These are phyloP conservation scores for Rhyzopertha dominica DNA, from an alignment of 1,140 invertebrate species.

Conservation along the genomic window DNA sequence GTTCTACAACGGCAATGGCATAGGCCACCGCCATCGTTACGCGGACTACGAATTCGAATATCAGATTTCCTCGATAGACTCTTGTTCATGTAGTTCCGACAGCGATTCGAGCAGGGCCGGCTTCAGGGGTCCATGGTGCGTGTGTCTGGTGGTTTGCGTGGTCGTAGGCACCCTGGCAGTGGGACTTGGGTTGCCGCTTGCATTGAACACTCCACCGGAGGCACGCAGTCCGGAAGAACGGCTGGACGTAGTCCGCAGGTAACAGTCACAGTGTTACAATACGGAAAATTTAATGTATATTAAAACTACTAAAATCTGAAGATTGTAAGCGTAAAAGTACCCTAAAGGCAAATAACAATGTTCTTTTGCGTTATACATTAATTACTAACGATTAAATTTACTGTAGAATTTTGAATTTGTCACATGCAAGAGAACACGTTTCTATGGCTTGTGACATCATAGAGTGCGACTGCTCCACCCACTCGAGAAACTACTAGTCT, in stretches of 20 bases:
- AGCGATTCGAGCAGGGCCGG: slow-evolving; percentile 24
- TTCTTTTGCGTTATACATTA: too few species aligned
- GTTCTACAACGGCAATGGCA: slow-evolving; percentile 28
- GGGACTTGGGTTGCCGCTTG: slow-evolving; percentile 37
- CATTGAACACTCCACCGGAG: slow-evolving; percentile 24
- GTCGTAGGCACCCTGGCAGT: slow-evolving; percentile 36
- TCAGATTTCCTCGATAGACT: slow-evolving; percentile 24
- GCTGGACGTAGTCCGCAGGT: slow-evolving; percentile 25
- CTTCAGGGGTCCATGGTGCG: slow-evolving; percentile 37
- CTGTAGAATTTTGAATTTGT: too few species aligned
- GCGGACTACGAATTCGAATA: slow-evolving; percentile 22
- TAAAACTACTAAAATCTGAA: too few species aligned
- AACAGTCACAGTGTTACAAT: too few species aligned
- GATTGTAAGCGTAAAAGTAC: too few species aligned
- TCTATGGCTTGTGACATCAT: too few species aligned
- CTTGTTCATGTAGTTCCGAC: slow-evolving; percentile 36
- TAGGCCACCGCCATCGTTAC: slow-evolving; percentile 26
- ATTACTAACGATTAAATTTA: too few species aligned
- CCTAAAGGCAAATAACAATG: too few species aligned
- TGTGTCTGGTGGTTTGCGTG: slow-evolving; percentile 41
- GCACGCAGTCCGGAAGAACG: slow-evolving; percentile 32
- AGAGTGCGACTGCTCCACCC: too few species aligned
- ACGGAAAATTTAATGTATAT: too few species aligned
- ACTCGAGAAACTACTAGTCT: too few species aligned
- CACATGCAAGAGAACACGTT: too few species aligned